Evolutionary conservation across 2,113 vertebrate species (phyloP), one percentile per base, ranked within the genome.

Genomic region (Deroptyus accipitrinus): DNA sequence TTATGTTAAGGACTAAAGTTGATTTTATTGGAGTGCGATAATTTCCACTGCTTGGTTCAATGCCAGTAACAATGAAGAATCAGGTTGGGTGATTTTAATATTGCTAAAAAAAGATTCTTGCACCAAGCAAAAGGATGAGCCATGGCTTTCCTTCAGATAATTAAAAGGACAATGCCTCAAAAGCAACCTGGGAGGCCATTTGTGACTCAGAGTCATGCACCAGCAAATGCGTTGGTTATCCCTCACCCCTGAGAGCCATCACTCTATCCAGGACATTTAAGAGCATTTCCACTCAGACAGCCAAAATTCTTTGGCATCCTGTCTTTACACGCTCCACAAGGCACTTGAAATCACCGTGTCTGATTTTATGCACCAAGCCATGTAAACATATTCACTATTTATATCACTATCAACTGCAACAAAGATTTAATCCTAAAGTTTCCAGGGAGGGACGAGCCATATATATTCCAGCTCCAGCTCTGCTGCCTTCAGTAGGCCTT

Each of bases 291-390:
- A 92, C 52, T 27, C 52, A 83, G 83, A 57, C 78, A 28, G 86
- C 91, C 91, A 94, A 92, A 82, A 91, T 87, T 89, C 81, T 88
- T 95, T 96, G 83, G 91, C 66, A 8, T 88, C 37, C 17, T 95
- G 41, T 66, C 82, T 96, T 96, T 70, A 80, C 19, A 57, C 9
- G 3, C 80, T 39, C 73, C 84, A 52, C 93, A 82, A 87, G 78
- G 64, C 88, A 46, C 91, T 89, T 67, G 75, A 94, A 93, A 75
- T 77, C 37, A 42, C 80, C 46, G 44, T 10, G 59, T 68, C 51
- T 68, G 86, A 63, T 78, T 95, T 91, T 93, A 80, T 63, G 28
- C 86, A 85, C 86, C 39, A 8, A 64, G 17, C 54, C n/a, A 91
- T 59, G 75, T 39, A 31, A 80, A 75, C 20, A 46, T 10, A 27